Conservation (phyloP, 1,140 invertebrate genomes). For the Lerema accius region DNA sequence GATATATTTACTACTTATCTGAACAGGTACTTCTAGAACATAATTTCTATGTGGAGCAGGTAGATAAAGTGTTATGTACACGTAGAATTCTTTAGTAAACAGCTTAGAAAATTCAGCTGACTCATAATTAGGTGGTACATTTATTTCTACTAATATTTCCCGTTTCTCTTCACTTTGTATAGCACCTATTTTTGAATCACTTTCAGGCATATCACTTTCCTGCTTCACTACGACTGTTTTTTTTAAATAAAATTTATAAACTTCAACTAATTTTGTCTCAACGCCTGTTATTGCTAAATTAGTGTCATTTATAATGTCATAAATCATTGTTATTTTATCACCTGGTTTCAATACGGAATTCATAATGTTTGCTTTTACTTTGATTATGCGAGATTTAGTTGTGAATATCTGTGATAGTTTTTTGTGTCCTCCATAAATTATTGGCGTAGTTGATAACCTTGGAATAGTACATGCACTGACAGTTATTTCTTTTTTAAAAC, state of each 20-base stretch:
- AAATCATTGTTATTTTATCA: constrained; percentile 2
- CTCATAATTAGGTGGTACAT: neutral
- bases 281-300: constrained; percentile 1
- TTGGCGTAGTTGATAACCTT: neutral
- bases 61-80: neutral
- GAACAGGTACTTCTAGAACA: neutral
- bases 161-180: constrained; percentile 10
- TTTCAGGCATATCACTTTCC: neutral
- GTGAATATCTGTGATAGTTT: neutral
- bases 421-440: neutral
- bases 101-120: constrained; percentile 8
- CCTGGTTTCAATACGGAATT: constrained; percentile 7
- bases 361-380: constrained; percentile 19
- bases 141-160: constrained; percentile 5
- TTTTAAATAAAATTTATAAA: neutral
- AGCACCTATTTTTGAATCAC: neutral
- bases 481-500: neutral
- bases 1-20: neutral
- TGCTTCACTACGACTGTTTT: neutral
- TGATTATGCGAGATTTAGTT: neutral
- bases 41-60: constrained; percentile 8
- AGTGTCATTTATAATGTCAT: constrained; percentile 10
- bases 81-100: neutral
- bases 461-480: neutral
- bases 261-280: constrained; percentile 16